Conservation (phyloP, 2,888 invertebrate genomes). For the Yponomeuta plumbellus region DNA sequence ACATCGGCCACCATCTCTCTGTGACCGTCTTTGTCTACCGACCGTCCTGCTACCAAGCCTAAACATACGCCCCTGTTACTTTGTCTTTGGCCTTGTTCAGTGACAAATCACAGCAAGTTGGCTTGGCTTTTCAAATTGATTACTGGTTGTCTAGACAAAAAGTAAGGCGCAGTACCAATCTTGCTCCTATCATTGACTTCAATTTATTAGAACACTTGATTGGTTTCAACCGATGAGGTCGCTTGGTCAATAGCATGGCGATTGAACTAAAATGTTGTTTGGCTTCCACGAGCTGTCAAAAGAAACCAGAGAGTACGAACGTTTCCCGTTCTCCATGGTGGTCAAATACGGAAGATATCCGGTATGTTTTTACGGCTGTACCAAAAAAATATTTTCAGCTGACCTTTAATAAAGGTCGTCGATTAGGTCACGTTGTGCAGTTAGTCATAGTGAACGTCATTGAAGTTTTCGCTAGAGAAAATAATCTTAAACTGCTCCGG, state of each 20-base stretch:
- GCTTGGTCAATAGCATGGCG: conserved; percentile 2
- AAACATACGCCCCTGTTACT: background rate
- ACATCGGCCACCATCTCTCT: too few species aligned
- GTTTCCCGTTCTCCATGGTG: background rate
- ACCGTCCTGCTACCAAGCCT: too few species aligned
- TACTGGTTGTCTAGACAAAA: background rate
- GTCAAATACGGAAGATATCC: background rate
- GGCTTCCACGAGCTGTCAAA: background rate
- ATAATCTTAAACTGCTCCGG: conserved; percentile 2
- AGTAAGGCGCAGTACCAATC: background rate
- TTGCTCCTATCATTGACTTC: background rate
- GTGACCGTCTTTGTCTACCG: too few species aligned
- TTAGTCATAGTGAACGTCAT: background rate
- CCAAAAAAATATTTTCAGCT: background rate
- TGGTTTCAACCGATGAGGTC: background rate
- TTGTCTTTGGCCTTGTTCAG: background rate
- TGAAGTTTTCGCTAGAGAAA: conserved; percentile 4
- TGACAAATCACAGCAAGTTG: too few species aligned
- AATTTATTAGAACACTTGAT: conserved; percentile 1
- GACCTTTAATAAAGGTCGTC: conserved; percentile 4
- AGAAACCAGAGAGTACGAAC: background rate
- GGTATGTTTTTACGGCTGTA: background rate
- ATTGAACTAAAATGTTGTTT: background rate
- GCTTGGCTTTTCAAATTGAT: background rate
- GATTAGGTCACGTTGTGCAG: background rate